These are phyloP conservation scores for Tortrix viridana DNA, from an alignment of 2,888 invertebrate genomes.

Conservation along the genomic window DNA sequence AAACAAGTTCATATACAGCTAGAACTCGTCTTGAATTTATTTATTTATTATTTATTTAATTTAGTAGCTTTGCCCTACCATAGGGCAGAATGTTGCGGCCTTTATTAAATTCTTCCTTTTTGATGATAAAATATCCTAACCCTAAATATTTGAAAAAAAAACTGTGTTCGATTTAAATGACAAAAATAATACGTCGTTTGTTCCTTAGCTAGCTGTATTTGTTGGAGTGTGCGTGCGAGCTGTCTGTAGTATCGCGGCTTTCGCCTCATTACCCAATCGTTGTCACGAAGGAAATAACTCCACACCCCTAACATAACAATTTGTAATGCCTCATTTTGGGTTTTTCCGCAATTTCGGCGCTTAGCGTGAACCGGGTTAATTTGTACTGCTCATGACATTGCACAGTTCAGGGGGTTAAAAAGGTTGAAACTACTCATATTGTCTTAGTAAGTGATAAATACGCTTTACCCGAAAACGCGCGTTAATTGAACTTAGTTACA, in stretches of 20 bases:
- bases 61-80: too few species aligned
- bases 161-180: too few species aligned
- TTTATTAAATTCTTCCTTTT: too few species aligned
- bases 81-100: too few species aligned
- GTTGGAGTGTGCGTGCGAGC: slow-evolving; percentile 10
- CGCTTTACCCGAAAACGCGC: not conserved
- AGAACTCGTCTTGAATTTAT: too few species aligned
- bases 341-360: slow-evolving; percentile 21
- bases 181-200: not conserved
- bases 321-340: slow-evolving; percentile 26
- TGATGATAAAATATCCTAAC: too few species aligned
- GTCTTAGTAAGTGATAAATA: too few species aligned
- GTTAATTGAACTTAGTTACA: not conserved
- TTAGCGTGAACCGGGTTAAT: slow-evolving; percentile 19
- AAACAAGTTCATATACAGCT: too few species aligned
- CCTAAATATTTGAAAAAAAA: too few species aligned
- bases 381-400: slow-evolving; percentile 16
- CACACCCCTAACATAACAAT: slow-evolving; percentile 26
- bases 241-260: slow-evolving; percentile 46
- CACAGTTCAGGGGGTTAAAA: not conserved
- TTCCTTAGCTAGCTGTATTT: not conserved
- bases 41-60: too few species aligned
- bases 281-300: slow-evolving; percentile 32
- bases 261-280: slow-evolving; percentile 46
- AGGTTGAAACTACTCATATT: too few species aligned